Base-by-base conservation (phyloP, 2,888 invertebrate genomes). In the Hermaeophaga mercurialis region DNA sequence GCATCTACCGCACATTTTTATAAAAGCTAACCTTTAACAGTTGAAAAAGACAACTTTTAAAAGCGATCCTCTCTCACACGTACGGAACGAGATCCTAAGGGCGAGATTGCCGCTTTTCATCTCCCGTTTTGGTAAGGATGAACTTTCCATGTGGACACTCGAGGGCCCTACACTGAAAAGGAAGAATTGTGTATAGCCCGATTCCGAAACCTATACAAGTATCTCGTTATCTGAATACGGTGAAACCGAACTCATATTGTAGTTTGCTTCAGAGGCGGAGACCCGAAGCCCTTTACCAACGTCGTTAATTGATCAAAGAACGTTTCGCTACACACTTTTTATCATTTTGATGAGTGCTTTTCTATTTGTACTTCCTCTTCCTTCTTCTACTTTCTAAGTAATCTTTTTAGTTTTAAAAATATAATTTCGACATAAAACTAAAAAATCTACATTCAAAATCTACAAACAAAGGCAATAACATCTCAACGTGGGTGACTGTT, bases 151-250 rank as follows among this genome's bases (percentile, higher is more conserved):
- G 65, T 68, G 70, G 68, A 69, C 68, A 65, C 61, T 69, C 64
- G 59, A 71, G 72, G 54, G 63, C 66, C 46, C 70, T 72, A 61
- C 62, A 67, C 43, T 64, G 62, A 64, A 65, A 66, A 69, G 62
- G 67, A 65, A 65, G 67, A 66, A 67, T 69, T 66, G 61, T 68
- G 66, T 68, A 70, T 70, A 66, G 68, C 65, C 65, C 66, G 67
- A 66, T 69, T 67, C 65, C 64, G 62, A 71, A 73, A 69, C 69
- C 71, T 72, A 73, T 72, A 73, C 72, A 72, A 73, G 73, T 73
- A 73, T 73, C 74, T 74, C 73, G 74, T 73, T 74, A 74, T 71
- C 61, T 61, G 46, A 54, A 54, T 59, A 54, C 47, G 59, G 47
- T 58, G 56, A 53, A 57, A 62, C 64, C 63, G 62, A 64, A 63